Evolutionary conservation across 2,113 vertebrate species (phyloP), one percentile per base, ranked within the genome.

Genomic region (Gasterosteus nipponicus): DNA sequence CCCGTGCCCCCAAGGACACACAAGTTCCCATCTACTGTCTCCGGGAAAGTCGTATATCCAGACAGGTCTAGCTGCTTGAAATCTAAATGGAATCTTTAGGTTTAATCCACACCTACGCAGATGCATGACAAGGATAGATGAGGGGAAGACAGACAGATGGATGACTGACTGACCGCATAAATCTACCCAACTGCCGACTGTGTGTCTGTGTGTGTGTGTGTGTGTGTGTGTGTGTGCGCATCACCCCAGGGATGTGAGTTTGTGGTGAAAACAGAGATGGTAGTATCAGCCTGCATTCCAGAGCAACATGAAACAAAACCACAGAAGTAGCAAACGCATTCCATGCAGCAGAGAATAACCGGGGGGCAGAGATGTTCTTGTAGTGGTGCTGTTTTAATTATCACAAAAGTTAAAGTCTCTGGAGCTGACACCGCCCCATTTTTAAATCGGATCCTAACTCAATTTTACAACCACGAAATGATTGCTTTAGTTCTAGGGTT

Each of bases 231-330:
- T 76, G 68, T 42, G 26, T 38, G 10, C 61, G 47, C 38, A 65
- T 85, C 67, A 69, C 83, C 79, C 64, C 22, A 12, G 79, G 73
- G 80, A 80, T 22, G 35, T 61, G 62, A 75, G 75, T 80, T 69
- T 72, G 76, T 59, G 69, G 70, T 77, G 14, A 74, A 46, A 78
- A 64, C 57, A 78, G 66, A 70, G 64, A 44, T 76, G 73, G 84
- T 85, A 29, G 75, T 86, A 80, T 84, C 75, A 82, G 89, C 86
- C 84, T 83, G 73, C 89, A 90, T 92, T 92, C 90, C 84, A 71
- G 56, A 82, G 73, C 46, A 7, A 14, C 57, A 76, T 69, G n/a
- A 59, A 84, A 71, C 74, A 69, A 31, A 35, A 77, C 49, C 65
- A 71, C 39, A 77, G 56, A 83, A 81, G 78, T 47, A 44, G 42